Base-by-base conservation (phyloP, 64 coral and sea anemone species). In the Pocillopora damicornis region DNA sequence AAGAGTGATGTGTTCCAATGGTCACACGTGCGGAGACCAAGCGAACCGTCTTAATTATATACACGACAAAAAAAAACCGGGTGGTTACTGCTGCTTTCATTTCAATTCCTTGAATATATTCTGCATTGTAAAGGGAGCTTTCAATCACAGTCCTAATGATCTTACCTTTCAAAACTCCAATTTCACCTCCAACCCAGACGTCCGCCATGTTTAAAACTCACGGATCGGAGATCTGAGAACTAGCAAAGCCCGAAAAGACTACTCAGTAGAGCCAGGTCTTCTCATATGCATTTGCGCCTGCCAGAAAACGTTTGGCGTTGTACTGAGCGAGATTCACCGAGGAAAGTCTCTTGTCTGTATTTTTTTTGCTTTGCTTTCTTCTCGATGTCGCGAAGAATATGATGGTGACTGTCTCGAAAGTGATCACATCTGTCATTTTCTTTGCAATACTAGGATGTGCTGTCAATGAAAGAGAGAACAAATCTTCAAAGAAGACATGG, bases 131-230 rank as follows among this genome's bases (percentile, higher is more conserved):
- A 51, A 51, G 42, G 7, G 42, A 4, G 42, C 42, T 51, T 7
- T 51, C 30, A 7, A 51, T 51, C 7, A 51, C 42, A 51, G 42
- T 51, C 7, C 7, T 51, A 51, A 51, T 51, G 42, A 51, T 7
- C 42, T 51, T 7, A 99, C 96, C 92, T 88, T 99, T 99, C 18
- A 99, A 72, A 80, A 90, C 75, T 45, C 96, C 96, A 1, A 81
- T 86, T 90, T 99, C 96, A 76, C 93, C 90, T 59, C 93, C 96
- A 9, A 99, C 88, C 93, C 93, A 99, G 23, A 94, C 88, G 86
- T 99, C 96, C 93, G 90, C 96, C 96, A 99, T 99, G 69, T 90
- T 99, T 78, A 72, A 93, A 61, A 63, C 36, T 61, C 86, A 76
- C 73, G 75, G 75, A 38, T 37, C 3, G 7, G 73, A 51, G 74